A percentile compares a stretch with the other conserved stretches of the same genome.
Evolutionary conservation across 2,113 vertebrate species (phyloP).

Genomic region (Regulus satrapa): DNA sequence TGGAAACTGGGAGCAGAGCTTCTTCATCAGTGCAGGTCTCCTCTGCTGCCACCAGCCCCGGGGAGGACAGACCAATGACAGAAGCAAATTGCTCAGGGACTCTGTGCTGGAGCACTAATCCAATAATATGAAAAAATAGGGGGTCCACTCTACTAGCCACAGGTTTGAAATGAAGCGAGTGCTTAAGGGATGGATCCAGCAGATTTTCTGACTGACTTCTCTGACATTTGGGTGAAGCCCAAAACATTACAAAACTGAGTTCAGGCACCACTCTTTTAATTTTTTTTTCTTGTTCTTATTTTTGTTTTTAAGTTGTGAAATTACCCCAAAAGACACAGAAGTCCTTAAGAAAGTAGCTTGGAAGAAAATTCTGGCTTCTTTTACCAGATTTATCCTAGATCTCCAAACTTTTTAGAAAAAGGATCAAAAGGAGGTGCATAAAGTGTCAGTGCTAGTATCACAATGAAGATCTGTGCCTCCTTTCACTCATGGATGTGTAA

Average conservation of each 20-base stretch:
- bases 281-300: background rate
- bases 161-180: background rate
- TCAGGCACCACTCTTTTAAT: background rate
- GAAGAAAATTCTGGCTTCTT: background rate
- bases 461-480: background rate
- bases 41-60: background rate
- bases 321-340: background rate
- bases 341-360: background rate
- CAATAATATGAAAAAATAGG: background rate
- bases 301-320: background rate
- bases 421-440: background rate
- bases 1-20: background rate
- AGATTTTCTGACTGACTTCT: background rate
- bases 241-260: background rate
- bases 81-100: background rate
- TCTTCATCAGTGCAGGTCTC: background rate
- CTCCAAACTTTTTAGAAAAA: background rate
- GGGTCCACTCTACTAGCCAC: background rate
- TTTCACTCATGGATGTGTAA: background rate
- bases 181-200: background rate
- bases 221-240: background rate
- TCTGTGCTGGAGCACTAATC: background rate
- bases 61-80: background rate
- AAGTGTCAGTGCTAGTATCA: background rate
- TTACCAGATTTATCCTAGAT: background rate